Base-by-base conservation (phyloP, 2,888 invertebrate genomes). In the Heliconius erato region DNA sequence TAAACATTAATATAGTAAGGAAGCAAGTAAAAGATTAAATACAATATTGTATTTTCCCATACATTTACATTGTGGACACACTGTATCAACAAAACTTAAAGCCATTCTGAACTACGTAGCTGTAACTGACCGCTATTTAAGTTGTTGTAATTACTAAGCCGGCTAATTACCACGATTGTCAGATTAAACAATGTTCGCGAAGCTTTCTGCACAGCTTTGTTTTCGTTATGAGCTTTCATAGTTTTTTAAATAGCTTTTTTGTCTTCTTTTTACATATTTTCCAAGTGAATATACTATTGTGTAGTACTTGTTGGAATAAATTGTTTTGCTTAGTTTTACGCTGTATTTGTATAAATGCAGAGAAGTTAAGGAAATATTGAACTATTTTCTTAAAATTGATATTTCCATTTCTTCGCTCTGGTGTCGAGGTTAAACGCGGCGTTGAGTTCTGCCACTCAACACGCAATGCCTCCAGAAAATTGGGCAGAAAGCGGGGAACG, bases 81-180 rank as follows among this genome's bases (percentile, higher is more conserved):
- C 9, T 35, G 63, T 63, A 63, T 63, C 63, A 63, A 76, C 76
- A 35, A 76, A 76, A 63, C 40, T 63, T 76, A 63, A 76, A 76
- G 76, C 40, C 76, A 35, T 76, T n/a, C 40, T 63, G 35, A 63
- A 63, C 76, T 76, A 12, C 26, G 26, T 16, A 9, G 63, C 63
- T 63, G 76, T 76, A 63, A 78, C 78, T 78, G 78, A 78, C 78
- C 65, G 67, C 78, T 78, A 68, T 76, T 76, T 49, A 28, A 78
- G 67, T 65, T 67, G 78, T 44, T 28, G 67, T 49, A 67, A 78
- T 78, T 78, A 49, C 67, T 19, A 32, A 78, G 67, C 67, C 49
- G 40, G 78, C 23, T 78, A 78, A 78, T 78, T 78, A 68, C 78
- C 78, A 16, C 65, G 78, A 78, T 78, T 78, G 78, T 78, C 65